Conservation (phyloP, 2,113 vertebrate species). For the Menura novaehollandiae region DNA sequence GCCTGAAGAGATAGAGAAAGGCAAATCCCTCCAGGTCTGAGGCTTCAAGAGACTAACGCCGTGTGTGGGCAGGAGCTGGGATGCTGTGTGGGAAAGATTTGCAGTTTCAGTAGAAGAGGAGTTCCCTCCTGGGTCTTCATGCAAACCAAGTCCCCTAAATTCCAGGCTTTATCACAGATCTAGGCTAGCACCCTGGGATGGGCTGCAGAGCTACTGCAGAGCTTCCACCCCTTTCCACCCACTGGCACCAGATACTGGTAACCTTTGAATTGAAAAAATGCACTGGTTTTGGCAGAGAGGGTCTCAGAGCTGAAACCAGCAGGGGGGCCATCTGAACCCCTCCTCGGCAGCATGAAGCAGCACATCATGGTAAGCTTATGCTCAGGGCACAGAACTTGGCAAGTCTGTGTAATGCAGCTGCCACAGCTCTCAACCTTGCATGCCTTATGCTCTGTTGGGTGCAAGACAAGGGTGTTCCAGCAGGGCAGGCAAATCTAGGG, state of each 20-base stretch:
- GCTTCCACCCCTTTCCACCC: background rate
- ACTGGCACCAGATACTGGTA: background rate
- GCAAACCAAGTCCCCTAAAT: background rate
- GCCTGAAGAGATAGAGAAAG: constrained; percentile 9
- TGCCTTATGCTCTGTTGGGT: background rate
- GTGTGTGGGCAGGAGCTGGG: constrained; percentile 40
- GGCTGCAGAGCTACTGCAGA: background rate
- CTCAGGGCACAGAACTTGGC: background rate
- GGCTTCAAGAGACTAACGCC: background rate
- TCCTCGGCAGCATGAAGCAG: accelerated
- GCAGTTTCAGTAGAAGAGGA: background rate
- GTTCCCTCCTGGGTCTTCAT: constrained; percentile 3
- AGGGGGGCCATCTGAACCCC: background rate
- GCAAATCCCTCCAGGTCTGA: constrained; percentile 34
- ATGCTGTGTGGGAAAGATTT: background rate
- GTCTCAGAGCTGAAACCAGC: accelerated
- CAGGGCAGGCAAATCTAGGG: accelerated
- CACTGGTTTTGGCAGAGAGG: background rate
- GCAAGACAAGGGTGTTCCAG: accelerated
- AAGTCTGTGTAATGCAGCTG: background rate
- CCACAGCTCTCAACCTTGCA: background rate
- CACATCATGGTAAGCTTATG: background rate
- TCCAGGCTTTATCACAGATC: constrained; percentile 4
- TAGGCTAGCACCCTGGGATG: background rate
- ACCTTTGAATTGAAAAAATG: background rate